Percentiles rank a stretch among this genome's conserved stretches.
phyloP scores from a whole-genome alignment of 1,140 invertebrate genomes.

The Cydia amplana region DNA sequence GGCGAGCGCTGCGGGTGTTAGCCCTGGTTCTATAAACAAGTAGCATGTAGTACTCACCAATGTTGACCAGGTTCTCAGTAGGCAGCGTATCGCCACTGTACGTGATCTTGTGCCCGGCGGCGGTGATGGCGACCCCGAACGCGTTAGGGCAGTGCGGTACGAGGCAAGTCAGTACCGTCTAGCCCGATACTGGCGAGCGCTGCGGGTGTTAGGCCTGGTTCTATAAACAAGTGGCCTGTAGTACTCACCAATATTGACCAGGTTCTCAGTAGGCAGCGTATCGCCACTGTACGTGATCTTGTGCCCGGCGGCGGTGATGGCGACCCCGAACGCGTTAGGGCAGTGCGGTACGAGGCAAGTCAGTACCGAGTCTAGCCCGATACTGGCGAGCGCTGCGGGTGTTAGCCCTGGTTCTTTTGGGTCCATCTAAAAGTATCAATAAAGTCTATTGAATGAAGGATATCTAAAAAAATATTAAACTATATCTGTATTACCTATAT shows the following conservation, averaged over 20 bases:
- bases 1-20: constrained; percentile 53
- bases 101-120: constrained; percentile 85
- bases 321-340: constrained; percentile 90
- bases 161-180: constrained; percentile 82
- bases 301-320: constrained; percentile 81
- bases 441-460: too few species aligned
- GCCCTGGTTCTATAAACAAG: too few species aligned
- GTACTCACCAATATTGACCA: constrained; percentile 84
- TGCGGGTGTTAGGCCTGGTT: constrained; percentile 46
- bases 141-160: constrained; percentile 92
- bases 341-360: constrained; percentile 90
- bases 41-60: constrained; percentile 82
- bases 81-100: too few species aligned
- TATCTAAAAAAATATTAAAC: too few species aligned
- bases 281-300: too few species aligned
- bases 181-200: constrained; percentile 54
- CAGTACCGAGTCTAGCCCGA: constrained; percentile 76
- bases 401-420: constrained; percentile 41
- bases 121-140: constrained; percentile 87
- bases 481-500: too few species aligned
- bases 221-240: too few species aligned
- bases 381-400: constrained; percentile 48
- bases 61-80: constrained; percentile 85
- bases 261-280: constrained; percentile 88
- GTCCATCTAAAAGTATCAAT: constrained; percentile 40